Base-by-base conservation (phyloP, 2,797 vertebrate genomes). In the Darevskia nairensis region DNA sequence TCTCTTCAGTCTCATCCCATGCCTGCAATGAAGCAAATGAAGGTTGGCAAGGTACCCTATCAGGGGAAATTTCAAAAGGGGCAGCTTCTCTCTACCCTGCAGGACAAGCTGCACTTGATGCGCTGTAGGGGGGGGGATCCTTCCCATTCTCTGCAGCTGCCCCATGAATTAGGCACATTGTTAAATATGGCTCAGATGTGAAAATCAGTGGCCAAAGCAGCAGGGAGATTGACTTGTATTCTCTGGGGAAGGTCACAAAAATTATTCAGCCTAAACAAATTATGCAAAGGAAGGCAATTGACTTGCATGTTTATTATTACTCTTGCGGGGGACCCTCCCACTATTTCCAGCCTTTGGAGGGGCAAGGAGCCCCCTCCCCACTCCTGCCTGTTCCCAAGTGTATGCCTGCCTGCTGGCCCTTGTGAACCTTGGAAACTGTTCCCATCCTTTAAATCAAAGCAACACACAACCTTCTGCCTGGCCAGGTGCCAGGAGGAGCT, bases 231-330 rank as follows among this genome's bases (percentile, higher is more conserved):
- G 50, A 3, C 59, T 74, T 61, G 11, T 39, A 25, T 46, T 55
- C 21, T 41, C 82, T 11, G 27, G 9, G 68, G 29, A 68, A 27
- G 66, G 66, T 27, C 50, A 55, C 50, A 55, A 55, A 55, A 55
- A 75, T 76, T 44, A 41, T 85, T 61, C 59, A 64, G 61, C 72
- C 84, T n/a, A 59, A 76, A 85, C 66, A n/a, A 64, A 64, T 76
- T 64, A 85, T 77, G 72, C 55, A 85, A 77, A 77, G 21, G 17
- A 32, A 15, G 7, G 3, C 17, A 32, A 41, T 85, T 61, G 44
- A 39, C 59, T n/a, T 77, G 55, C 19, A 35, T 17, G 66, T 25
- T 29, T 68, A 9, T 68, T 29, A 25, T 68, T 68, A 25, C 27
- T 35, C 6, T 15, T 15, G 71, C 2, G 15, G n/a, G 15, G 32